Evolutionary conservation across 1,140 invertebrate species (phyloP).

Genomic region (Drosophila teissieri): DNA sequence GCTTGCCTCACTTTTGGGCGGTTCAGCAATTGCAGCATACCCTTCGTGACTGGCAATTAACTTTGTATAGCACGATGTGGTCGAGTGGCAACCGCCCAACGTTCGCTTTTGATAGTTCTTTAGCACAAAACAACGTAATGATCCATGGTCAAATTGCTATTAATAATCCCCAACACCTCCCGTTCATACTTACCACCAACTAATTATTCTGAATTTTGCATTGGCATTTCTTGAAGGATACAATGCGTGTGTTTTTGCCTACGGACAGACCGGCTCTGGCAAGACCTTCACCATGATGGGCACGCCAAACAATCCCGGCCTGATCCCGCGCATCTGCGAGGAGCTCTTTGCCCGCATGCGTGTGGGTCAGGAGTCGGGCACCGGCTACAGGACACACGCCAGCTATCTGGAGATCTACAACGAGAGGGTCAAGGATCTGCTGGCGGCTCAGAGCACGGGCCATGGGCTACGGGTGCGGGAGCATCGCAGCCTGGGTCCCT

Average conservation of each 20-base stretch:
- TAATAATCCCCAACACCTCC: too few relatives aligned
- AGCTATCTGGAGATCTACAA: constrained; percentile 97
- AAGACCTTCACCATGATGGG: constrained; percentile 99
- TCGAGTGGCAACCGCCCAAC: constrained; percentile 26
- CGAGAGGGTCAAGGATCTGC: constrained; percentile 94
- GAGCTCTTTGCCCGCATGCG: constrained; percentile 91
- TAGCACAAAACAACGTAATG: not conserved
- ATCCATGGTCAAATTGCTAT: not conserved
- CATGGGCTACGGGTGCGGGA: constrained; percentile 94
- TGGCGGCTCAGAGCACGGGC: constrained; percentile 88
- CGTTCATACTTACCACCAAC: too few relatives aligned
- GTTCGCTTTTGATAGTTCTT: constrained; percentile 19
- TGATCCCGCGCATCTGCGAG: constrained; percentile 95
- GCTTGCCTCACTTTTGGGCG: constrained; percentile 41
- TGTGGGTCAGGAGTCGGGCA: constrained; percentile 91
- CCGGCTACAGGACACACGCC: constrained; percentile 93
- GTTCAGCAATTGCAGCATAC: constrained; percentile 28
- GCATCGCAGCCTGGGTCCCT: constrained; percentile 95
- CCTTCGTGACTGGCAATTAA: constrained; percentile 47
- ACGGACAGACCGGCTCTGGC: constrained; percentile 92
- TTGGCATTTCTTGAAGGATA: constrained; percentile 88
- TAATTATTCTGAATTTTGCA: not conserved
- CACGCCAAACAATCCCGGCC: constrained; percentile 90
- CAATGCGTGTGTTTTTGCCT: constrained; percentile 98
- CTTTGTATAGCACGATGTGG: constrained; percentile 28